Evolutionary conservation across 2,888 invertebrate species (phyloP), one percentile per base, ranked within the genome.

Genomic region (Dexiosoma caninum): DNA sequence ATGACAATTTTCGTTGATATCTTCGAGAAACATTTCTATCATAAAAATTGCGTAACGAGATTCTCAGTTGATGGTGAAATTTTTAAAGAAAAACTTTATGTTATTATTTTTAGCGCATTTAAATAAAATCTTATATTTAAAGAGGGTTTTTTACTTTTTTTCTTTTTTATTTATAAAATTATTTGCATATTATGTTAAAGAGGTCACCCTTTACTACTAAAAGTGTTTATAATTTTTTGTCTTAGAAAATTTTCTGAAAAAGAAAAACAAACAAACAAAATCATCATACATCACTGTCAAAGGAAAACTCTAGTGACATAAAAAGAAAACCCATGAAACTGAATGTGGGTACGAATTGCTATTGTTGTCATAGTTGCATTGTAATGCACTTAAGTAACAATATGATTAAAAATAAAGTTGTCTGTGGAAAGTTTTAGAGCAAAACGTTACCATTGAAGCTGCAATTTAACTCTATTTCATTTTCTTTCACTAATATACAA

Each of bases 231-330:
- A 12, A 30, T 7, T 49, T 21, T 21, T 37, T 71, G 0, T 5
- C 46, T 27, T 40, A 23, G n/a, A n/a, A n/a, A n/a, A n/a, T n/a
- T n/a, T n/a, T n/a, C n/a, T n/a, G n/a, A n/a, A n/a, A n/a, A n/a
- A n/a, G n/a, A n/a, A n/a, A n/a, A n/a, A n/a, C n/a, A n/a, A n/a
- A n/a, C n/a, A n/a, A n/a, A 37, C 9, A 67, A 49, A 76, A 81
- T 77, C 76, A 81, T 81, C 81, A 81, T 81, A 69, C 81, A 81
- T 81, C 81, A 81, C 42, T 81, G 81, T 81, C 81, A 77, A 81
- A 81, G 69, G 57, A 72, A 67, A 75, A 75, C 75, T 75, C 75
- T 42, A 49, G 77, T 77, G 77, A 60, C 70, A 77, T 40, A 70
- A 60, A 64, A 60, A 14, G 10, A 59, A 71, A 60, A 75, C 40